Base-by-base conservation (phyloP, 1,140 invertebrate species). In the Gerris buenoi region DNA sequence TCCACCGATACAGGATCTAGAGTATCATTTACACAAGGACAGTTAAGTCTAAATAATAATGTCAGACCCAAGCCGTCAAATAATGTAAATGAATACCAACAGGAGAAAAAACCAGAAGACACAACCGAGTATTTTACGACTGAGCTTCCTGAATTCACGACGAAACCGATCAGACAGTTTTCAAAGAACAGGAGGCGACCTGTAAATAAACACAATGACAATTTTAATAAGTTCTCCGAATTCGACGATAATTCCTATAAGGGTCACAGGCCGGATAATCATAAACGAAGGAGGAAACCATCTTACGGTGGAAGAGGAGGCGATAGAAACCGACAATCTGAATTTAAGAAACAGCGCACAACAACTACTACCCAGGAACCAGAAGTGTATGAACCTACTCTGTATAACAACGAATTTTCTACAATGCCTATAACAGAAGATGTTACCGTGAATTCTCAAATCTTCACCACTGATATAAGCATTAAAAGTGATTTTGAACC, bases 211-310 rank as follows among this genome's bases (percentile, higher is more conserved):
- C 2, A 15, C 1, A 2, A 2, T 15, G 18, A 22, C 2, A 1
- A 22, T 22, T 64, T 1, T 18, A 66, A n/a, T 13, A 66, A 66
- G 22, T 60, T 60, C 23, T 22, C 58, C 10, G 58, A 60, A 60
- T 60, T 22, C 5, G 14, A 23, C 29, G 25, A 56, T 56, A 46
- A 18, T 26, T 1, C 29, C 15, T 28, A 26, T 27, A 15, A 23
- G 18, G 3, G 46, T 29, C 23, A 65, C 28, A 65, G 64, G 25
- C 56, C 15, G 25, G 28, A 59, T 23, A 64, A 64, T 25, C 59
- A 63, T 64, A 63, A 68, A 68, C 59, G 64, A 46, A 33, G 64
- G n/a, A 65, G 67, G 23, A 65, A 68, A 27, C 66, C 66, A 63
- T 46, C 33, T 10, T 62, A 33, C 18, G 22, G 59, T 25, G 27